Percentiles rank a stretch among this genome's conserved stretches.
Conservation (phyloP, 2,113 vertebrate species). For the Caracal caracal region DNA sequence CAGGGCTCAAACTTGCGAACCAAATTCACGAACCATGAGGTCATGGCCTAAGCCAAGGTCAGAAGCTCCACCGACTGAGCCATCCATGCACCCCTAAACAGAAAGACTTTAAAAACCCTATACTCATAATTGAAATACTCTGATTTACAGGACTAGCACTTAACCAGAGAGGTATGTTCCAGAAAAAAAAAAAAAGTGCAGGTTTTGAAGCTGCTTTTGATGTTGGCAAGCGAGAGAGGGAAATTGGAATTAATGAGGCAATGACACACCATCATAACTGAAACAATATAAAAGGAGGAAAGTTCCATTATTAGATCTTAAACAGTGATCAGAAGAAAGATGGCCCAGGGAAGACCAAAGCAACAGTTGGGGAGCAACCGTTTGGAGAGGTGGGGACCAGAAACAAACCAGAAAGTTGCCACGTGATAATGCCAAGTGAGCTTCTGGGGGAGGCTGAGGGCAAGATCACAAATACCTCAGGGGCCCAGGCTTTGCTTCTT, state of each 20-base stretch:
- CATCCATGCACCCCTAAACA: background rate
- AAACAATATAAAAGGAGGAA: background rate
- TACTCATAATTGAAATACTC: background rate
- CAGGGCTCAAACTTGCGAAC: too few species aligned
- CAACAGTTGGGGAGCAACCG: background rate
- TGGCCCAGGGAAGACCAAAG: background rate
- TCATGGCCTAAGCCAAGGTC: too few species aligned
- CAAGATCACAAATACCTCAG: background rate
- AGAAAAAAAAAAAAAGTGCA: background rate
- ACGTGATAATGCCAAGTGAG: background rate
- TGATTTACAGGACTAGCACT: background rate
- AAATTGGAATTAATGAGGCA: slow-evolving; percentile 14
- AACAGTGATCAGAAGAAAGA: background rate
- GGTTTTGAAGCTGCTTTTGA: slow-evolving; percentile 28
- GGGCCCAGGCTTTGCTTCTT: background rate
- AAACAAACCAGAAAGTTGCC: background rate
- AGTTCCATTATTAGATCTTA: background rate
- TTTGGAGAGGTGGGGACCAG: background rate
- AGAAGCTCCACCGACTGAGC: too few species aligned
- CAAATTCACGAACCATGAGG: too few species aligned
- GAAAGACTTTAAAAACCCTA: background rate
- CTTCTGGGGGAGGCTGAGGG: background rate
- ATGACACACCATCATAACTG: background rate
- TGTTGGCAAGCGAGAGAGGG: background rate
- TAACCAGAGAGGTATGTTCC: background rate